Base-by-base conservation (phyloP, 2,888 invertebrate species). In the Noctua pronuba region DNA sequence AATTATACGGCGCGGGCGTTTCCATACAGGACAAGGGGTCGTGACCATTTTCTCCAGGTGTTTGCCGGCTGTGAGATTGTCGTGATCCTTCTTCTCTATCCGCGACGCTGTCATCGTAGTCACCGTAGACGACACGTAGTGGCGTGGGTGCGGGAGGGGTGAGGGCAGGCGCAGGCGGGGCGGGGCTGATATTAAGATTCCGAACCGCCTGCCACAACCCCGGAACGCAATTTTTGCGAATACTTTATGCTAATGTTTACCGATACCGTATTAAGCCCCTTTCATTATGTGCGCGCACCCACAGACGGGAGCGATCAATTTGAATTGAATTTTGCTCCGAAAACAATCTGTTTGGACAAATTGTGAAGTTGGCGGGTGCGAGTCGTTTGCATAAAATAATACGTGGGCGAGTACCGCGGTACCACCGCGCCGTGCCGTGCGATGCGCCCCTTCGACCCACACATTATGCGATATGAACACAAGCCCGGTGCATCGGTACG, bases 291-390 rank as follows among this genome's bases (percentile, higher is more conserved):
- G 77, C 69, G 80, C 75, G 73, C 88, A 75, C 79, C 78, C 80
- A 79, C 80, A 86, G 86, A 84, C 90, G 91, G 87, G 75, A 87
- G 86, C 89, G 90, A 93, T 92, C 89, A 89, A 93, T 92, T 93
- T 89, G 90, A 94, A 94, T 94, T 93, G 92, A 93, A 93, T 93
- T 93, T 93, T 87, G 78, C 90, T 89, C 85, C 89, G 92, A 92
- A 94, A 94, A 94, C 94, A 95, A 95, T 94, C 93, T 94, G 94
- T 93, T 94, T 93, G 93, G 89, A 92, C 93, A 93, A 94, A 93
- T 92, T 92, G 91, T 90, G 91, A 93, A 94, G 92, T 93, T 92
- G 84, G 92, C 86, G 91, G 28, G 28, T 16, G 55, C 64, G 49
- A 60, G 88, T 77, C 85, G 92, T 95, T 94, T 93, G 91, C 94